phyloP scores from a whole-genome alignment of 2,888 invertebrate species.

The Patella ulyssiponensis region DNA sequence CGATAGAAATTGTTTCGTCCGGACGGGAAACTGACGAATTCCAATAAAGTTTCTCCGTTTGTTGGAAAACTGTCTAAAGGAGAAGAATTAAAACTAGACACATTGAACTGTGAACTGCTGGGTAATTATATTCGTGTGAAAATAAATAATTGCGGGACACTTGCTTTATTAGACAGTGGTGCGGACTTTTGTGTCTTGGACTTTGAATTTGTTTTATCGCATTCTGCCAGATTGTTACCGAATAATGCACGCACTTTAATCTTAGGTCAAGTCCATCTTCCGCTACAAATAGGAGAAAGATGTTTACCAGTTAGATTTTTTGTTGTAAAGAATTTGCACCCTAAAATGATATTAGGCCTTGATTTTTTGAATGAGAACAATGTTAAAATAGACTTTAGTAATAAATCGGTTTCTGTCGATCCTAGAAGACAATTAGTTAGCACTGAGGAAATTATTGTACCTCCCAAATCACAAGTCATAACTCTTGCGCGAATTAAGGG shows the following conservation, averaged over 20 bases:
- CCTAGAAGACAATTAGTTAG: constrained; percentile 5
- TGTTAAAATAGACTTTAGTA: constrained; percentile 14
- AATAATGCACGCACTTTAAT: neutral
- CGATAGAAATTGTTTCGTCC: neutral
- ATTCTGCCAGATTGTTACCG: neutral
- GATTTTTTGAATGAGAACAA: constrained; percentile 4
- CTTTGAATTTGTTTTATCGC: neutral
- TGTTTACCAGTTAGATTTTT: neutral
- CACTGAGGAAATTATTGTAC: neutral
- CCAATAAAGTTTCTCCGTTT: neutral
- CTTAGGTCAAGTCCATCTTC: constrained; percentile 2
- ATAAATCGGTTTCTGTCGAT: constrained; percentile 9
- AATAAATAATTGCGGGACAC: neutral
- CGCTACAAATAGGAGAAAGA: neutral
- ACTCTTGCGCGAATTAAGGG: neutral
- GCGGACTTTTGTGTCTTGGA: constrained; percentile 3
- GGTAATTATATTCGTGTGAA: neutral
- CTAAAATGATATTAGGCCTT: constrained; percentile 12
- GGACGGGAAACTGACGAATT: neutral
- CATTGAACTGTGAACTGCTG: neutral
- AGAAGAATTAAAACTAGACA: too few relatives aligned
- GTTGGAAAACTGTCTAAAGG: too few relatives aligned
- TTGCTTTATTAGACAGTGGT: constrained; percentile 11
- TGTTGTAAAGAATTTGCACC: constrained; percentile 13
- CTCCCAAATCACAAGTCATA: constrained; percentile 10